These are phyloP conservation scores for Lysiphlebus fabarum DNA, from an alignment of 1,140 invertebrate species.

Conservation along the genomic window DNA sequence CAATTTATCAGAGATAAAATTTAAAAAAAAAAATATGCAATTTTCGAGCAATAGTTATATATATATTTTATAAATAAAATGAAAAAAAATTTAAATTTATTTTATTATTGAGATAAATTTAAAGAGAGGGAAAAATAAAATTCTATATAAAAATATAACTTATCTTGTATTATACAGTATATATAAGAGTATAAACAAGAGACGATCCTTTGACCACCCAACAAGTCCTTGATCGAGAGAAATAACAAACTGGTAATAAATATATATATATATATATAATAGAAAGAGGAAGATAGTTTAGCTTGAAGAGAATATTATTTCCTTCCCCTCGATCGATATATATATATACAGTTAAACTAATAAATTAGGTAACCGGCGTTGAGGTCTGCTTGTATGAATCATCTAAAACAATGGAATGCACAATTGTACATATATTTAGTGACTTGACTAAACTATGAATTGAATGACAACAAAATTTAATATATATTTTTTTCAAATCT, in stretches of 20 bases:
- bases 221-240: slow-evolving; percentile 33
- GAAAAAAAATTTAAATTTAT: too few species aligned
- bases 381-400: slow-evolving; percentile 46
- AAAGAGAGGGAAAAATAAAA: too few species aligned
- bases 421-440: slow-evolving; percentile 31
- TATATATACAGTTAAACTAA: slow-evolving; percentile 46
- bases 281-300: too few species aligned
- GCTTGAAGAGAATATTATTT: background rate
- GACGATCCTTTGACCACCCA: slow-evolving; percentile 44
- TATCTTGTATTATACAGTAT: too few species aligned
- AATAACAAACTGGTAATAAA: slow-evolving; percentile 14
- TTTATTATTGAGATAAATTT: too few species aligned
- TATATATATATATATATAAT: too few species aligned
- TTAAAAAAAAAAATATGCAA: too few species aligned
- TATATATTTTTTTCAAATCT: too few species aligned
- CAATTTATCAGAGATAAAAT: too few species aligned
- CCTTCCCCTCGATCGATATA: slow-evolving; percentile 35
- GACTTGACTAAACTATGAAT: background rate
- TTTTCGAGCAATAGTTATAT: too few species aligned
- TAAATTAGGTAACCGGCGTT: slow-evolving; percentile 40
- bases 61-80: too few species aligned
- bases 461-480: background rate
- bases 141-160: too few species aligned
- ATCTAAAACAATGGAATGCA: slow-evolving; percentile 58
- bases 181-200: slow-evolving; percentile 44